Conservation (phyloP, 2,888 invertebrate genomes). For the Agonopterix heracliana region DNA sequence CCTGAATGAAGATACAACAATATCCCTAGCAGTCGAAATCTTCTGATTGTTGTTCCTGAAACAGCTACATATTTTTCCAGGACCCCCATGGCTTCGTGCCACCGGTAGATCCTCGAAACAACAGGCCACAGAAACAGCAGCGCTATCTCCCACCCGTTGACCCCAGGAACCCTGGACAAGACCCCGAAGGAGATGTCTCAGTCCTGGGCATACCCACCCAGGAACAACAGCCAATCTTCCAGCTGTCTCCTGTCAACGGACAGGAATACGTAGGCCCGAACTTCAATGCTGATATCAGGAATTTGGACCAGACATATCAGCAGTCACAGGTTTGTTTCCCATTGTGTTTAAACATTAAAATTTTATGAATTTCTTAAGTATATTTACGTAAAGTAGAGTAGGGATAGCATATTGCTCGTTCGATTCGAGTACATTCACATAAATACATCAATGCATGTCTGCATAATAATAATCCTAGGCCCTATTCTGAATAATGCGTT, state of each 20-base stretch:
- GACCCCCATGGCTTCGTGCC: not conserved
- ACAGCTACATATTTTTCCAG: not conserved
- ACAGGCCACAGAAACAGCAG: constrained; percentile 21
- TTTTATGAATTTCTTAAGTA: not conserved
- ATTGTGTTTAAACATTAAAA: not conserved
- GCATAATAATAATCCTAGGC: too few relatives aligned
- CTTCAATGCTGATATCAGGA: constrained; percentile 48
- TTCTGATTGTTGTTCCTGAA: too few relatives aligned
- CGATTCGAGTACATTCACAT: too few relatives aligned
- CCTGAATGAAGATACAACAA: too few relatives aligned
- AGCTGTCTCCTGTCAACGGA: constrained; percentile 55
- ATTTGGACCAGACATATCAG: constrained; percentile 44
- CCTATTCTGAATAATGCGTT: too few relatives aligned
- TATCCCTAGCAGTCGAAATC: too few relatives aligned
- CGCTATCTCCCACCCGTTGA: constrained; percentile 51
- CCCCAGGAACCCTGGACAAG: constrained; percentile 37
- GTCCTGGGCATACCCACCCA: constrained; percentile 59
- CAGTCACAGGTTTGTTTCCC: constrained; percentile 41
- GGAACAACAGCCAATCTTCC: constrained; percentile 57
- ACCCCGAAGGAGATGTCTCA: constrained; percentile 48
- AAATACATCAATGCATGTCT: too few relatives aligned
- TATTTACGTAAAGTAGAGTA: not conserved
- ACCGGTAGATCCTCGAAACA: constrained; percentile 6
- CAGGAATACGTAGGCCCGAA: constrained; percentile 52
- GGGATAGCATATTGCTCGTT: too few relatives aligned